These are phyloP conservation scores for Excalfactoria chinensis DNA, from an alignment of 2,113 vertebrate genomes.

Conservation along the genomic window DNA sequence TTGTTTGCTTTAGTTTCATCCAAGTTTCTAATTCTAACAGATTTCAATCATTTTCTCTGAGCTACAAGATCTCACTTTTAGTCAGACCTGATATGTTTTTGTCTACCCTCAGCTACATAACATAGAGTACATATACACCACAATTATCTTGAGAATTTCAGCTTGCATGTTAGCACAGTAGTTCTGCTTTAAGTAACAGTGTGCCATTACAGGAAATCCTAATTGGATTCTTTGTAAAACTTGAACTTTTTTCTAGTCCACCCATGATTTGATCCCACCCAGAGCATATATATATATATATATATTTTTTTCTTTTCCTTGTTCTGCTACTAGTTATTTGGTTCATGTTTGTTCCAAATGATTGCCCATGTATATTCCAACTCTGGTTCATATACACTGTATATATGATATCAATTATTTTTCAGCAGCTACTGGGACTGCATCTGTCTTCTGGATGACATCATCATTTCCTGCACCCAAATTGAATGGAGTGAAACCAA, in stretches of 20 bases:
- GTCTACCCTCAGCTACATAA: background rate
- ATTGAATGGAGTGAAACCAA: background rate
- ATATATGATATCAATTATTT: background rate
- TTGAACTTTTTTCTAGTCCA: background rate
- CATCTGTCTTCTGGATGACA: conserved; percentile 35
- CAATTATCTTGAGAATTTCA: background rate
- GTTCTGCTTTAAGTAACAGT: background rate
- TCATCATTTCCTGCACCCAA: background rate
- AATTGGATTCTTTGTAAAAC: background rate
- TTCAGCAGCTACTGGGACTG: conserved; percentile 22
- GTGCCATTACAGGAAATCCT: background rate
- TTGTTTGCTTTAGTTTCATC: background rate
- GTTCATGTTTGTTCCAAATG: background rate
- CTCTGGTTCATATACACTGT: background rate
- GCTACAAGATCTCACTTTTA: background rate
- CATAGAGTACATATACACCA: background rate
- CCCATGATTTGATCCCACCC: background rate
- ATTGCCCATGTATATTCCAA: background rate
- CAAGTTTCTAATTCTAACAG: background rate
- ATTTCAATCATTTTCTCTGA: background rate
- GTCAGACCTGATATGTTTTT: background rate
- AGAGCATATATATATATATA: too few relatives aligned
- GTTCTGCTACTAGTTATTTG: too few relatives aligned
- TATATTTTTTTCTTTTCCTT: too few relatives aligned
- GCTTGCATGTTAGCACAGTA: background rate